Evolutionary conservation across 2,113 vertebrate species (phyloP), one percentile per base, ranked within the genome.

Genomic region (Tachysurus fulvidraco): DNA sequence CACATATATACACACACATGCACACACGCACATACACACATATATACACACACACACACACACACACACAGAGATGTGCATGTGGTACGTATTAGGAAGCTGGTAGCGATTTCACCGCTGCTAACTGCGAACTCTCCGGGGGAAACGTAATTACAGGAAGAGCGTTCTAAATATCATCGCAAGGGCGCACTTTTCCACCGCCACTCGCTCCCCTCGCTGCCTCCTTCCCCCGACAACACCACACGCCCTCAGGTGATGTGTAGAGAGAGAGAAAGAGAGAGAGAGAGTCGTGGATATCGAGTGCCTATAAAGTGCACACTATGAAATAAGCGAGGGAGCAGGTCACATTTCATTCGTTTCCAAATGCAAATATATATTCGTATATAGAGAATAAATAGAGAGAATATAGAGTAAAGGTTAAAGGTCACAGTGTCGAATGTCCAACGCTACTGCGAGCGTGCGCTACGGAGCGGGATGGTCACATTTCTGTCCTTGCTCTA

Each of bases 131-230:
- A 97, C 97, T 95, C 98, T 98, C 98, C 92, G 93, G 97, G 97
- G 96, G 97, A 96, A 96, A 97, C 96, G 96, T 99, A 99, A 99
- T 99, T 99, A 98, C 98, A 99, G 98, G 98, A 99, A 98, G 96
- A 96, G 96, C 97, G 95, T 97, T 97, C 96, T 96, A 97, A 98
- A 97, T 97, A 99, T 98, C 97, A 96, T 94, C 92, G 93, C 94
- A 95, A 79, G 96, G 92, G 95, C 96, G 97, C 97, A 97, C 96
- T 98, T 96, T 83, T 98, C 96, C 95, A 92, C 95, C 96, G 97
- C 96, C 96, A 95, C 96, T 97, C 96, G 97, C 82, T 85, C 54
- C 74, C 83, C 67, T 84, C n/a, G 59, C 76, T 3, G 94, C 92
- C 90, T 85, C 90, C 90, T 94, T 81, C 25, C 91, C 90, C 90